Percentiles rank a stretch among this genome's conserved stretches.
phyloP scores from a whole-genome alignment of 2,113 vertebrate genomes.

The Anarhynchus alexandrinus region DNA sequence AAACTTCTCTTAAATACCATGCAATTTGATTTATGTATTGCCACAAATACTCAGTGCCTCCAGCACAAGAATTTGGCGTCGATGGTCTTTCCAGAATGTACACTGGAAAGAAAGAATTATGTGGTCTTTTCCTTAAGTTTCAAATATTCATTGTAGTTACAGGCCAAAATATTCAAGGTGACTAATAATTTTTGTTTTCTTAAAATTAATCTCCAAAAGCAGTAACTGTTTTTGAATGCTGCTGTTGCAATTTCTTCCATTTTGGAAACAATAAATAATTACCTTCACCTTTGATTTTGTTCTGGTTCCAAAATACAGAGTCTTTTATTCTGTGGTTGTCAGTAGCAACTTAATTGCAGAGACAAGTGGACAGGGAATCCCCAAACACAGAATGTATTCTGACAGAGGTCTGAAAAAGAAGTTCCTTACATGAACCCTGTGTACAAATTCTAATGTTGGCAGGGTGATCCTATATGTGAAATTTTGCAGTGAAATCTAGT shows the following conservation, averaged over 20 bases:
- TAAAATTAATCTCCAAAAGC: neutral
- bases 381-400: neutral
- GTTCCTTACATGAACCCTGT: neutral
- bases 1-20: neutral
- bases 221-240: neutral
- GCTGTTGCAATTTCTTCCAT: neutral
- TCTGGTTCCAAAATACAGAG: neutral
- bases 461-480: neutral
- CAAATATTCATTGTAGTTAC: neutral
- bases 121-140: neutral
- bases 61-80: neutral
- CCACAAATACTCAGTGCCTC: neutral
- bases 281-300: neutral
- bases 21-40: neutral
- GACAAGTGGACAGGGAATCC: neutral
- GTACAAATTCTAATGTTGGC: neutral
- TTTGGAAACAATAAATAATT: neutral
- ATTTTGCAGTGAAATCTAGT: neutral
- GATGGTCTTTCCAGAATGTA: neutral
- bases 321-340: neutral
- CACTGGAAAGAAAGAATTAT: neutral
- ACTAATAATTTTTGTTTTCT: neutral
- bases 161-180: neutral
- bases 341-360: neutral
- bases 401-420: neutral